Percentiles rank a stretch among this genome's conserved stretches.
Conservation (phyloP, 2,113 vertebrate species). For the Sturnira hondurensis region DNA sequence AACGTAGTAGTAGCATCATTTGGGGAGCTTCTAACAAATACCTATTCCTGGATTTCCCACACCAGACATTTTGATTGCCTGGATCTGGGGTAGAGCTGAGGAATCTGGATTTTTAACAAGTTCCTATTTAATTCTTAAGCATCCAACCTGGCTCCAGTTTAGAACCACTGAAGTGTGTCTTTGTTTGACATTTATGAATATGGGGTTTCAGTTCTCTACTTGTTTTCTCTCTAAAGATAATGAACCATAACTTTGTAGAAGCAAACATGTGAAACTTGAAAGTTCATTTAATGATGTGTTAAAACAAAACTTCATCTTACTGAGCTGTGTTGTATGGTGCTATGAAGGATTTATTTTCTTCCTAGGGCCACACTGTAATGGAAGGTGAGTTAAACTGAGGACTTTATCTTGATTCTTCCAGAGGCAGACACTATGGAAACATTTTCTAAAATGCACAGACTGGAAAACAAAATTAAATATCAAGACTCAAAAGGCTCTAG, state of each 20-base stretch:
- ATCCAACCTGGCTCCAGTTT: neutral
- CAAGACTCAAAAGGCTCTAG: neutral
- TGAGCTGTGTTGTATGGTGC: neutral
- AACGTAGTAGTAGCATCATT: neutral
- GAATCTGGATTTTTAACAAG: constrained; percentile 19
- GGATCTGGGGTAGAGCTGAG: neutral
- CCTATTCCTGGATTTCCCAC: neutral
- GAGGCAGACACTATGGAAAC: neutral
- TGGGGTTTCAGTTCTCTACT: neutral
- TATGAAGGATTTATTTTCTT: neutral
- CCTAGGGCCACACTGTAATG: neutral
- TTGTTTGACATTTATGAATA: constrained; percentile 1
- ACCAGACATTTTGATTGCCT: neutral
- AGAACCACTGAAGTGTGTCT: neutral
- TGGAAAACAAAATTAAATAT: constrained; percentile 3
- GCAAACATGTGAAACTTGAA: neutral
- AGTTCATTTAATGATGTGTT: constrained; percentile 27
- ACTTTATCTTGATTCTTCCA: neutral
- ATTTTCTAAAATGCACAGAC: neutral
- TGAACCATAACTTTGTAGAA: neutral
- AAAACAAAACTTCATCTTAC: neutral
- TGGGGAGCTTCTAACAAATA: neutral
- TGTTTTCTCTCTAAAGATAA: neutral
- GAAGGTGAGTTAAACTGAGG: neutral
- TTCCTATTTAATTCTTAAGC: neutral